Evolutionary conservation across 92 coral and sea anemone species (phyloP).

Genomic region (Plumapathes pennacea): DNA sequence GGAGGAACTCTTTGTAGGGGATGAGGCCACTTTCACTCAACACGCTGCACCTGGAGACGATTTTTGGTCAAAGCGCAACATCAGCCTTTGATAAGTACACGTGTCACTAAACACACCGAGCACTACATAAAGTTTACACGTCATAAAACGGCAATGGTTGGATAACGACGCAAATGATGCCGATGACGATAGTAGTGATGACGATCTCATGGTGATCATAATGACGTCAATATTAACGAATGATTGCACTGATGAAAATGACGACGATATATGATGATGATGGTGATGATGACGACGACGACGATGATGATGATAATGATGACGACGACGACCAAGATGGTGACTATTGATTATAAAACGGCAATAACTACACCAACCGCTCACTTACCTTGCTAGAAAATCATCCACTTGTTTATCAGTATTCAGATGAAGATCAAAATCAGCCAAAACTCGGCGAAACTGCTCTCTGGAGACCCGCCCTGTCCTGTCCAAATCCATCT

Average conservation of each 20-base stretch:
- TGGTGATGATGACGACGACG: no score
- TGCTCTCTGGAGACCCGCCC: slow-evolving; percentile 85
- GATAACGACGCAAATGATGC: no score
- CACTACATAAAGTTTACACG: neutral
- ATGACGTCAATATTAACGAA: no score
- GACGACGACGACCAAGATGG: no score
- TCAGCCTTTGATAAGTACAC: neutral
- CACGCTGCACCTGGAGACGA: slow-evolving; percentile 78
- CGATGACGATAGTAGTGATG: no score
- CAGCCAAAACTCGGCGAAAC: slow-evolving; percentile 80
- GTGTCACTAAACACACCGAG: neutral
- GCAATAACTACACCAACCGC: neutral
- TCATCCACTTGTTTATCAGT: slow-evolving; percentile 91
- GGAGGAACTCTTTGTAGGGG: slow-evolving; percentile 95
- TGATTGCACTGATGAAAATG: no score
- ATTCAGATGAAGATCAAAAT: slow-evolving; percentile 74
- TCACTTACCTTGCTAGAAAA: slow-evolving; percentile 81
- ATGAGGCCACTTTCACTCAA: slow-evolving; percentile 59
- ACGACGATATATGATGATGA: no score
- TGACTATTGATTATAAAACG: no score
- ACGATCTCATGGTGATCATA: no score
- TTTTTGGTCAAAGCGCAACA: neutral
- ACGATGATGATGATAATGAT: no score
- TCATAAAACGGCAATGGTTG: neutral
- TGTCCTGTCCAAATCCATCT: slow-evolving; percentile 88